Conservation (phyloP, 2,797 vertebrate genomes). For the Onychomys arenicola region DNA sequence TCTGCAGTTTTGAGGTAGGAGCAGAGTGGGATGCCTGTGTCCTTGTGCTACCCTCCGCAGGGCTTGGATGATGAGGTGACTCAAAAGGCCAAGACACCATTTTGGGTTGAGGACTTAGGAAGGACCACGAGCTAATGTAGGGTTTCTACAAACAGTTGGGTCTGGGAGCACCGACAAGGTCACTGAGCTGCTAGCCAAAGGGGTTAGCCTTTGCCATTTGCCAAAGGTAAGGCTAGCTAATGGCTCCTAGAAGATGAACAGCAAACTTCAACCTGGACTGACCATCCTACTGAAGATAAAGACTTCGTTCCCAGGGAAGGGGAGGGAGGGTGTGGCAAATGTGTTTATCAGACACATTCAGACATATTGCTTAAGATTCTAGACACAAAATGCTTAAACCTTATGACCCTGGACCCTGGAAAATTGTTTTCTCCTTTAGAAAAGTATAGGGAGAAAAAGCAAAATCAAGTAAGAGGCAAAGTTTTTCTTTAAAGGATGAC, state of each 20-base stretch:
- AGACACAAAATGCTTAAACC: slow-evolving; percentile 3
- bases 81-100: neutral
- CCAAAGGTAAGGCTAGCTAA: neutral
- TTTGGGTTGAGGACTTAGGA: neutral
- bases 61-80: neutral
- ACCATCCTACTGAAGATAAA: slow-evolving; percentile 69
- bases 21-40: neutral
- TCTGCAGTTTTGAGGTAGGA: neutral
- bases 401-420: neutral
- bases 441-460: neutral
- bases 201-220: neutral
- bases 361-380: slow-evolving; percentile 4
- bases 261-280: slow-evolving; percentile 65
- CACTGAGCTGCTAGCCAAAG: neutral
- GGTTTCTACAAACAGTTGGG: neutral
- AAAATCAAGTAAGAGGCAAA: slow-evolving; percentile 17
- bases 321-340: slow-evolving; percentile 55
- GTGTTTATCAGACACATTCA: slow-evolving; percentile 69
- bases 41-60: neutral
- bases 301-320: slow-evolving; percentile 22
- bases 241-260: neutral
- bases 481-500: slow-evolving; percentile 35
- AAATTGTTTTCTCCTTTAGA: slow-evolving; percentile 49
- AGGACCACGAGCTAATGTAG: neutral
- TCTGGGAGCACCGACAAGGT: neutral